phyloP scores from a whole-genome alignment of 2,797 vertebrate species.

The Characodon lateralis region DNA sequence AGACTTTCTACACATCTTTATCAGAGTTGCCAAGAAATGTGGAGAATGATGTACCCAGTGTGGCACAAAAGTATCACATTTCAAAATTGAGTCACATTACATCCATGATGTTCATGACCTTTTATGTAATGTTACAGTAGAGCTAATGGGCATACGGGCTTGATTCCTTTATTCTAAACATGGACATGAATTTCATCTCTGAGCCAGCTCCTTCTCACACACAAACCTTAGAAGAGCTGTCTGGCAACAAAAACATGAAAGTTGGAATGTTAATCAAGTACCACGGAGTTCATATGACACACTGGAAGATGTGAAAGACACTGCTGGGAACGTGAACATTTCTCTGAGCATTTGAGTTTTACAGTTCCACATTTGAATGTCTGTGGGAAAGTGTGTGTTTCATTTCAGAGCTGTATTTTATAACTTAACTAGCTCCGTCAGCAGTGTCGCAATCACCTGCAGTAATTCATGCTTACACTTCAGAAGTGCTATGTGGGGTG shows the following conservation, averaged over 20 bases:
- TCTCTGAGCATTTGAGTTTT: background rate
- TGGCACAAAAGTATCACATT: too few species aligned
- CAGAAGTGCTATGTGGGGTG: background rate
- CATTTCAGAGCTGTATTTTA: slow-evolving; percentile 21
- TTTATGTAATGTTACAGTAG: slow-evolving; percentile 41
- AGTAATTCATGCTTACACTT: slow-evolving; percentile 32
- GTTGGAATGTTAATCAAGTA: slow-evolving; percentile 30
- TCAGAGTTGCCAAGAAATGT: too few species aligned
- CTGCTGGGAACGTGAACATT: slow-evolving; percentile 14
- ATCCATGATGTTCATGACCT: slow-evolving; percentile 18
- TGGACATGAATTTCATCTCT: slow-evolving; percentile 33
- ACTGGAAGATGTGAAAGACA: slow-evolving; percentile 22
- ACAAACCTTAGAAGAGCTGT: slow-evolving; percentile 33
- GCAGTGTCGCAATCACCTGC: slow-evolving; percentile 8
- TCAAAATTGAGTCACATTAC: too few species aligned
- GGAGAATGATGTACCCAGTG: too few species aligned
- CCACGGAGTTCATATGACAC: slow-evolving; percentile 50
- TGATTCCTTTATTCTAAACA: background rate
- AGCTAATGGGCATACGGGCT: slow-evolving; percentile 17
- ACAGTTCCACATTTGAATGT: slow-evolving; percentile 9
- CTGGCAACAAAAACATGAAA: slow-evolving; percentile 31
- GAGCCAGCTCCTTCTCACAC: slow-evolving; percentile 32
- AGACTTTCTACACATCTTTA: too few species aligned
- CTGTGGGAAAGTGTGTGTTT: slow-evolving; percentile 5
- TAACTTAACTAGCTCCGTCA: slow-evolving; percentile 21